Evolutionary conservation across 2,113 vertebrate genomes (phyloP), one percentile per base, ranked within the genome.

Genomic region (Triplophysa siluroides): DNA sequence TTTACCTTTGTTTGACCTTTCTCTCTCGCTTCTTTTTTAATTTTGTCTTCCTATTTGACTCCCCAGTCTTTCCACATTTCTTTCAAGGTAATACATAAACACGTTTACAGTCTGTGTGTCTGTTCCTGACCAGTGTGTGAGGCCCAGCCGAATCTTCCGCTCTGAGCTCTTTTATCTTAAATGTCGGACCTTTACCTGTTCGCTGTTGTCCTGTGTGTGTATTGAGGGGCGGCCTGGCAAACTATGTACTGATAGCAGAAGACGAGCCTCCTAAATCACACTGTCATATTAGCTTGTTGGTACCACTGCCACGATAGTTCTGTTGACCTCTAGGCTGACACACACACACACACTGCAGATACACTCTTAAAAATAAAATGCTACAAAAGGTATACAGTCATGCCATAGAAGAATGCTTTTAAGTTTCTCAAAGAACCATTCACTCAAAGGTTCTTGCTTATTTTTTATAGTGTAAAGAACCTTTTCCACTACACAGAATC

Each of bases 221-320:
- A 23, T 88, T 86, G 87, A 84, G 87, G 85, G 81, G 26, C 11
- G 62, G 81, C 66, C 83, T 78, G 73, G 88, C 88, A 85, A 88
- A 85, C 52, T 52, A 63, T 52, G 33, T 82, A 66, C 11, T 90
- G 91, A 93, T 92, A 91, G 90, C 86, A 41, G 79, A 33, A 14
- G 87, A 88, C 90, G 88, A 84, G 16, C 76, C 78, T 84, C 86
- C 64, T 92, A 89, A 92, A 92, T 92, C 89, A 91, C 83, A 52
- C 78, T 91, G 90, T 89, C 90, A 89, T 86, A 81, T 88, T 83
- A 84, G 76, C 81, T 81, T 85, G 8, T 73, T 41, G 54, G 19
- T 58, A 58, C 19, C 54, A 21, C 19, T n/a, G 84, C 86, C 86
- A 88, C 86, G 76, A 56, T 33, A 61, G 78, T 52, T 23, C 70